Conservation (phyloP, 2,797 vertebrate species). For the Nyctalus aviator region DNA sequence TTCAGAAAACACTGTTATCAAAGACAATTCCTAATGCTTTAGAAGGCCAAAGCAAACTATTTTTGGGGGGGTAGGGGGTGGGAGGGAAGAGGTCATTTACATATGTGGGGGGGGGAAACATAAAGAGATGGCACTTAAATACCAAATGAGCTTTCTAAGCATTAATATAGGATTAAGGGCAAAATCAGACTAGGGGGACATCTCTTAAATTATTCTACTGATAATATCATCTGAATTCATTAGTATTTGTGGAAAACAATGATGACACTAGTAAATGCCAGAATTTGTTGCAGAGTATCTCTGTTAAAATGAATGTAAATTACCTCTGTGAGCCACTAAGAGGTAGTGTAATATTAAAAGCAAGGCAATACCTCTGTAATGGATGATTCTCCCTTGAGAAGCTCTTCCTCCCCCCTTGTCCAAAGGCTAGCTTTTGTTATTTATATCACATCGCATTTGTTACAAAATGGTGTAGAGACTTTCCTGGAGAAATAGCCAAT, state of each 20-base stretch:
- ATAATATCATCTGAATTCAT: slow-evolving; percentile 6
- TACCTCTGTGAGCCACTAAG: not conserved
- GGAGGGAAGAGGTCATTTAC: not conserved
- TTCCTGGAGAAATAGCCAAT: not conserved
- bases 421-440: not conserved
- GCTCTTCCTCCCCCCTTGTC: not conserved
- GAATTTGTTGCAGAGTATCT: not conserved
- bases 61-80: not conserved
- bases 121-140: slow-evolving; percentile 8
- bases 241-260: slow-evolving; percentile 27
- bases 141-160: slow-evolving; percentile 25
- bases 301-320: not conserved
- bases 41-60: slow-evolving; percentile 50
- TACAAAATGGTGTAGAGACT: not conserved
- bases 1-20: not conserved
- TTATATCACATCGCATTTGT: not conserved
- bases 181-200: not conserved
- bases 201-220: not conserved
- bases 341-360: not conserved
- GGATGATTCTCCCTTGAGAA: not conserved
- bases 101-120: not conserved
- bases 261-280: slow-evolving; percentile 24
- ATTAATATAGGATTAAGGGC: not conserved
- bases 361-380: not conserved
- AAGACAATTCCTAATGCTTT: not conserved